Base-by-base conservation (phyloP, 2,797 vertebrate species). In the Pantherophis alleghaniensis region DNA sequence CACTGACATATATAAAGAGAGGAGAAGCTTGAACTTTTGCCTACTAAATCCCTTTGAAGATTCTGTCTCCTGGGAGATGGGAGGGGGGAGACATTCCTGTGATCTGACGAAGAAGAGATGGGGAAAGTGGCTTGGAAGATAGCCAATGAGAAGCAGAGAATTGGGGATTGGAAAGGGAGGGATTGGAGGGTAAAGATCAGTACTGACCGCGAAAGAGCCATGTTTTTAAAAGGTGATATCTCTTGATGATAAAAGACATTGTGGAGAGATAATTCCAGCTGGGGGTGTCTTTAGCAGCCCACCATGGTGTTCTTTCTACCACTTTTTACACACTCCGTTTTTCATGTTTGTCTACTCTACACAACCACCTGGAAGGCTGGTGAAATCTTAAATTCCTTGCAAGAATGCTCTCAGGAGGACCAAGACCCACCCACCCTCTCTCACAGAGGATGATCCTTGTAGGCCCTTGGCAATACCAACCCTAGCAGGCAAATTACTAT, bases 261-360 rank as follows among this genome's bases (percentile, higher is more conserved):
- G 37, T 79, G 37, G 18, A 22, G 22, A 74, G 69, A 74, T 74
- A 1, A 37, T 37, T 74, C 69, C 69, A 74, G 16, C 9, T 47
- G 74, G 74, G 9, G 37, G 7, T 42, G 18, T 24, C 69, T 79
- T 20, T 42, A 18, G 7, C 66, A 69, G 66, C 32, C 69, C 37
- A 42, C 18, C 37, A 22, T 1, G 1, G 20, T 22, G 1, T 42
- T 42, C 18, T 11, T 2, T 79, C 18, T 79, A 42, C 18, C 37
- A 5, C 74, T 20, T 22, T 22, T 79, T 22, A 79, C 22, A 79
- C 20, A 79, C 74, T 42, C 18, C 9, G 0, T 42, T 79, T 59
- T 7, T 0, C 14, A 57, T 42, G 42, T 55, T 86, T 42, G 0
- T 0, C 53, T 2, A 1, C 47, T 86, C 47, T 28, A 51, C 12